Conservation (phyloP, 2,888 invertebrate genomes). For the Heliconius ismenius region DNA sequence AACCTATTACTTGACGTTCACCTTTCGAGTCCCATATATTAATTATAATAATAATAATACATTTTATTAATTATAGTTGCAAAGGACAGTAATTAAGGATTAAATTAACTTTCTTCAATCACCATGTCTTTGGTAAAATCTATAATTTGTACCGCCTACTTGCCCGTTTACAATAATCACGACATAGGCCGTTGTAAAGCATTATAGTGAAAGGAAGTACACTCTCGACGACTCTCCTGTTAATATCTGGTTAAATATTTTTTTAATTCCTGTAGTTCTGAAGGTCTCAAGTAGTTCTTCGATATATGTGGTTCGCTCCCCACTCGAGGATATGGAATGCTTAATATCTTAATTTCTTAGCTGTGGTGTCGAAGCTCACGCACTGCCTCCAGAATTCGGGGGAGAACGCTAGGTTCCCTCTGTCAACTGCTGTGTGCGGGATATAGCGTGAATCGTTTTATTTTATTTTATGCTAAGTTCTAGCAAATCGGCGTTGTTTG, state of each 20-base stretch:
- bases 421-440: too few relatives aligned
- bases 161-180: conserved; percentile 38
- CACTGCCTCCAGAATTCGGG: too few relatives aligned
- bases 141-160: conserved; percentile 40
- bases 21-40: too few relatives aligned
- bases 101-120: conserved; percentile 39
- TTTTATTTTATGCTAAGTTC: not conserved
- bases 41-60: too few relatives aligned
- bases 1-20: too few relatives aligned
- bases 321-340: too few relatives aligned
- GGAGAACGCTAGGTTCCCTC: too few relatives aligned
- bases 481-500: conserved; percentile 9
- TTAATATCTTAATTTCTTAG: too few relatives aligned
- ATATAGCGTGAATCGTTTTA: too few relatives aligned
- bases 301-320: too few relatives aligned
- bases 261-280: conserved; percentile 44
- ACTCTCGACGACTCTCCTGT: conserved; percentile 51
- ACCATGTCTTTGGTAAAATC: conserved; percentile 38
- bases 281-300: conserved; percentile 19
- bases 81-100: conserved; percentile 28
- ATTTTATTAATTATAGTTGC: conserved; percentile 1
- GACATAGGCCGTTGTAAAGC: conserved; percentile 48
- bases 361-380: too few relatives aligned
- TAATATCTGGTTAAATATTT: conserved; percentile 51
- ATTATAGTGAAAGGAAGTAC: conserved; percentile 61